Evolutionary conservation across 2,888 invertebrate species (phyloP).

Genomic region (Dynastes maya): DNA sequence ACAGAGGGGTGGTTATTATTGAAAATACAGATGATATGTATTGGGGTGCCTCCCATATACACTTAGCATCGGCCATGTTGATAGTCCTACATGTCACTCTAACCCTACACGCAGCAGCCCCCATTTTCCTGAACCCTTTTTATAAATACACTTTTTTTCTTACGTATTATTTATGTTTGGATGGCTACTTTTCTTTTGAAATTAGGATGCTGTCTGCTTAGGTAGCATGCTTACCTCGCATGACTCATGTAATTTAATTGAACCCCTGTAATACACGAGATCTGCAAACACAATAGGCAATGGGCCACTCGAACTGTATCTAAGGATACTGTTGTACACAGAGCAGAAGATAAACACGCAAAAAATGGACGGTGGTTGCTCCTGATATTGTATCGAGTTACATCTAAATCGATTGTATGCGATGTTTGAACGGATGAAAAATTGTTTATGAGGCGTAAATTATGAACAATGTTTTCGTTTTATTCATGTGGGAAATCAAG

Average conservation of each 20-base stretch:
- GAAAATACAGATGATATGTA: slow-evolving; percentile 6
- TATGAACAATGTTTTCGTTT: background rate
- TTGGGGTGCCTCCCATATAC: background rate
- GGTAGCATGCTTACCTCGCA: slow-evolving; percentile 48
- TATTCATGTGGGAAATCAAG: slow-evolving; percentile 5
- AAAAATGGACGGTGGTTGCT: background rate
- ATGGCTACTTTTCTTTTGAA: slow-evolving; percentile 63
- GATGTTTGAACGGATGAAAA: background rate
- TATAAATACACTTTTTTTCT: slow-evolving; percentile 9
- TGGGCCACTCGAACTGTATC: slow-evolving; percentile 12
- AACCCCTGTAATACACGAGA: slow-evolving; percentile 34
- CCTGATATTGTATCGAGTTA: slow-evolving; percentile 8
- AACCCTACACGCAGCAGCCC: background rate
- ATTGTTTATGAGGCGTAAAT: slow-evolving; percentile 12
- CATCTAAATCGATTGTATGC: background rate
- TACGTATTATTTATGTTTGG: slow-evolving; percentile 68
- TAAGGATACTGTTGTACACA: background rate
- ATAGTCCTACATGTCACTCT: slow-evolving; percentile 4
- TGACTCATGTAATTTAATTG: slow-evolving; percentile 57
- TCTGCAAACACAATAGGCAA: slow-evolving; percentile 14
- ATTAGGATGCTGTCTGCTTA: slow-evolving; percentile 49
- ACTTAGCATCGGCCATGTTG: slow-evolving; percentile 9
- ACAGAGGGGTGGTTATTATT: slow-evolving; percentile 9
- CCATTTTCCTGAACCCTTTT: background rate
- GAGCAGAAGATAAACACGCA: no score